Conservation (phyloP, 1,140 invertebrate genomes). For the Orius insidiosus region DNA sequence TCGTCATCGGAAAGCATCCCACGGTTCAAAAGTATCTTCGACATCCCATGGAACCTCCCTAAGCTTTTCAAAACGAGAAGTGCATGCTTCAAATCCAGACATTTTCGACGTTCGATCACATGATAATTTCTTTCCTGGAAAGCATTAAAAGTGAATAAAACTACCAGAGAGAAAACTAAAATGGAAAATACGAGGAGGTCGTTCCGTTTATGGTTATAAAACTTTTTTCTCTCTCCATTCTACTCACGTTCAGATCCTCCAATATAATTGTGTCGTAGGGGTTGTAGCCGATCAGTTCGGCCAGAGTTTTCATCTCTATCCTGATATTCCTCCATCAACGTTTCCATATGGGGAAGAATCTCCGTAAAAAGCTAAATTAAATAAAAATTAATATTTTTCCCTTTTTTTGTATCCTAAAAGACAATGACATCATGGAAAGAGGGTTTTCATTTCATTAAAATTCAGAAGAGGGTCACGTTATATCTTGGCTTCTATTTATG, state of each 20-base stretch:
- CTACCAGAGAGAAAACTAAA: no score
- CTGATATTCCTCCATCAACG: slow-evolving; percentile 3
- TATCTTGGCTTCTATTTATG: no score
- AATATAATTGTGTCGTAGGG: slow-evolving; percentile 6
- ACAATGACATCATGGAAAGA: no score
- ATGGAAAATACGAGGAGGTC: background rate
- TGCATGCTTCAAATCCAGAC: background rate
- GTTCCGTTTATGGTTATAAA: background rate
- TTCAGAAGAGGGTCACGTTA: no score
- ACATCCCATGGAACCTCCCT: slow-evolving; percentile 5
- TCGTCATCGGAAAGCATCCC: slow-evolving; percentile 3
- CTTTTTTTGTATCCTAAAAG: no score
- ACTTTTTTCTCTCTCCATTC: background rate
- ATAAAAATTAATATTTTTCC: no score
- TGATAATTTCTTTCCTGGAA: slow-evolving; percentile 1
- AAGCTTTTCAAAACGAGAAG: slow-evolving; percentile 3
- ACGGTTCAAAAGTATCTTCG: background rate
- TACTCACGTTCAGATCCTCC: slow-evolving; percentile 4
- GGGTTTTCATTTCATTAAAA: no score
- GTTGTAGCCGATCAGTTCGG: slow-evolving; percentile 2
- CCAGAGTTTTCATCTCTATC: background rate
- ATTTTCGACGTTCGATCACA: background rate
- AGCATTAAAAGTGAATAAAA: background rate
- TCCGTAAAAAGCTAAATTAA: background rate
- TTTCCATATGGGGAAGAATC: background rate